Percentiles rank a stretch among this genome's conserved stretches.
These are phyloP conservation scores for Anguilla anguilla DNA, from an alignment of 2,797 vertebrate genomes.

Conservation along the genomic window DNA sequence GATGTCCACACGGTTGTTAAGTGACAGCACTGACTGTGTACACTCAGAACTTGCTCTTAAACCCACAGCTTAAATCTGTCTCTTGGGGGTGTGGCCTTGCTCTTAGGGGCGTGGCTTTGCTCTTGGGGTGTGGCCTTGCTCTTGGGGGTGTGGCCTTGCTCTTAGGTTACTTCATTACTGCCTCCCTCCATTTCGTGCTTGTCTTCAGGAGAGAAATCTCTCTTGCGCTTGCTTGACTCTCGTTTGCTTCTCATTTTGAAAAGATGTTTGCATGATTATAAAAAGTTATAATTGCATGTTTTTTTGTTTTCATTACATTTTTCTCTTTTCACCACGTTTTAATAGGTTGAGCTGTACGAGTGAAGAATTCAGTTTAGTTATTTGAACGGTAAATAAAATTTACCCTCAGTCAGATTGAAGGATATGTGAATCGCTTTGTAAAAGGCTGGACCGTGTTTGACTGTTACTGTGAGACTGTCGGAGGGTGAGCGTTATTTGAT, in stretches of 20 bases:
- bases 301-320: not conserved
- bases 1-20: not conserved
- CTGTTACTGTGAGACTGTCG: not conserved
- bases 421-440: not conserved
- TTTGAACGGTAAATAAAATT: not conserved
- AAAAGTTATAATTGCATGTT: not conserved
- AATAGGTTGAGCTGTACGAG: not conserved
- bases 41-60: not conserved
- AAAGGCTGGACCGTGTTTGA: not conserved
- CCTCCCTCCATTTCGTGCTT: not conserved
- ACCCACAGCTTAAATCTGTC: not conserved
- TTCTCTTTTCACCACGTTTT: not conserved
- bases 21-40: not conserved
- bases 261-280: not conserved
- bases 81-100: not conserved
- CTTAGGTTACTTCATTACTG: not conserved
- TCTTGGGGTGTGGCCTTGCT: not conserved
- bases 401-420: not conserved
- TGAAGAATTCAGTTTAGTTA: not conserved
- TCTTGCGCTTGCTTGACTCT: not conserved
- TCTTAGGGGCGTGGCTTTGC: not conserved
- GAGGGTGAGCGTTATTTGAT: not conserved
- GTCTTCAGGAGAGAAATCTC: not conserved
- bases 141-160: not conserved
- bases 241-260: not conserved